phyloP scores from a whole-genome alignment of 2,113 vertebrate genomes.

The Bos taurus region DNA sequence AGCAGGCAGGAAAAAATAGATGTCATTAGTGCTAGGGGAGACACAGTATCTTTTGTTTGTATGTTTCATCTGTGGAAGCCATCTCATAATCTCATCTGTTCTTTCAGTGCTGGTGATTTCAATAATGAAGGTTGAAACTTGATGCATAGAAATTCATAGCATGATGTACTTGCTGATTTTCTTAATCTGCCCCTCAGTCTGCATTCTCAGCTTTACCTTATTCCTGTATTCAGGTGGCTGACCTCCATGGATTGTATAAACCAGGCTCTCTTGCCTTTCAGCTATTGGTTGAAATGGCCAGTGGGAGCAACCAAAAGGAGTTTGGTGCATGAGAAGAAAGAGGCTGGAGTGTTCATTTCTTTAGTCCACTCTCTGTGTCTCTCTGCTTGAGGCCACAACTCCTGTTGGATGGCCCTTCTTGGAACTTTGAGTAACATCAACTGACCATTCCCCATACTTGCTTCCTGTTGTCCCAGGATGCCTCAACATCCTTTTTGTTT shows the following conservation, averaged over 20 bases:
- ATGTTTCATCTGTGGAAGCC: neutral
- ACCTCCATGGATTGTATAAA: neutral
- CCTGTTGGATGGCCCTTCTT: neutral
- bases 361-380: neutral
- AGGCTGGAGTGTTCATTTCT: neutral
- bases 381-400: neutral
- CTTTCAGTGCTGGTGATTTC: neutral
- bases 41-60: neutral
- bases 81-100: neutral
- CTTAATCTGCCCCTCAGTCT: neutral
- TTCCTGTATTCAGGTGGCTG: neutral
- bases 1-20: neutral
- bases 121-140: neutral
- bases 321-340: neutral
- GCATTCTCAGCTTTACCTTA: neutral
- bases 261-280: neutral
- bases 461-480: neutral
- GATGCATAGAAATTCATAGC: neutral
- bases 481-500: neutral
- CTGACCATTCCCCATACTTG: neutral
- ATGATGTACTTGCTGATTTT: neutral
- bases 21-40: neutral
- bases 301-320: neutral
- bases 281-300: neutral
- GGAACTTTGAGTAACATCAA: neutral